Base-by-base conservation (phyloP, 92 coral and sea anemone genomes). In the Nematostella vectensis region DNA sequence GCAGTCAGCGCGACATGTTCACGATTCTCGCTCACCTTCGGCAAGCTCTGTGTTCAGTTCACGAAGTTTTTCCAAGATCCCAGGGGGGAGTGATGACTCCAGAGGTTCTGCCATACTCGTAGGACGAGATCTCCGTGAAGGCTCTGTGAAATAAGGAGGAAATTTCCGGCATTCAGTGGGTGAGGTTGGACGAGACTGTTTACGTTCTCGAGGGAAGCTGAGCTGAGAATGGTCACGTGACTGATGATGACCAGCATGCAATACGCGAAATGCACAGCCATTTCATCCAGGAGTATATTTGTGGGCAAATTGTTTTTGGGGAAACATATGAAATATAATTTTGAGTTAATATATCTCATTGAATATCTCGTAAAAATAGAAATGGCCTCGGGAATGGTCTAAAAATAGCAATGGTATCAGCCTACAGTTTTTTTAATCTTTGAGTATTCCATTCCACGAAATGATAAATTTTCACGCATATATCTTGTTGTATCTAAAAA, bases 131-230 rank as follows among this genome's bases (percentile, higher is more conserved):
- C 69, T 78, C 68, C 62, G 81, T 57, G 65, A 37, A 11, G 95
- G 95, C 57, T 85, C 95, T 85, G 83, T 57, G 40, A 40, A 59
- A 62, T 64, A 60, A 62, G 68, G 28, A 57, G 63, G 69, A 75
- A 85, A 69, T 84, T 79, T 62, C 79, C 83, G 81, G 74, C 95
- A 85, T 85, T 37, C 74, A 85, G 74, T 75, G 95, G 95, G 95
- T 85, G 95, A 85, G 95, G 94, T 66, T 66, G 48, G 47, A 45
- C 54, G 15, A 17, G 39, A 55, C 49, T 66, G 72, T 66, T 66
- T 66, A 66, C 72, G 72, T 66, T 66, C 50, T 59, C 60, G 36
- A 47, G 70, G 53, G 69, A 58, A 49, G 51, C 26, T 12, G 31
- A 63, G 69, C 69, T 29, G 69, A 49, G 59, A 52, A 23, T 31